Base-by-base conservation (phyloP, 2,113 vertebrate species). In the Chelonoidis abingdonii region DNA sequence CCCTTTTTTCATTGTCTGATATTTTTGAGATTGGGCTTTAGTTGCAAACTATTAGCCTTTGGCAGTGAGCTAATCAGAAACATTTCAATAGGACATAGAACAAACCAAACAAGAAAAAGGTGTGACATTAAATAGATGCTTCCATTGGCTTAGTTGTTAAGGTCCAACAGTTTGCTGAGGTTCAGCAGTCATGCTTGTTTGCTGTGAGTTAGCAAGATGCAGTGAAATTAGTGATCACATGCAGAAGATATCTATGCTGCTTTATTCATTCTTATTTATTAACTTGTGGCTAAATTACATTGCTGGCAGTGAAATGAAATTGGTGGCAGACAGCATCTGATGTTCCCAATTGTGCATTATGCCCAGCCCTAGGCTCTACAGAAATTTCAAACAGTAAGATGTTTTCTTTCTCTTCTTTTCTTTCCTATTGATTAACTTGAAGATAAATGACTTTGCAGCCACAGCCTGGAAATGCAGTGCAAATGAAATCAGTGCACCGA, bases 381-480 rank as follows among this genome's bases (percentile, higher is more conserved):
- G 52, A 92, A 38, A 21, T 49, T 89, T 93, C 12, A 3, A 44
- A 93, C 35, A 12, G 5, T 49, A 84, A 93, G 89, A 59, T 81
- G 80, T 86, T 87, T 88, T 85, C 57, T 25, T 85, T 96, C 29
- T 65, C 11, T 25, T 62, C 75, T 85, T 86, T 94, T 90, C 29
- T 87, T 89, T 95, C 19, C 4, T 93, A 76, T 84, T 89, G 92
- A 96, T 95, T 92, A 75, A 79, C 41, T 79, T 72, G 22, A 84
- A 88, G 84, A 94, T 52, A 93, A 94, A 96, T 86, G 87, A 57
- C 19, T 88, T 90, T 85, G 72, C 47, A 86, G 12, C 29, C 82
- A 57, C 49, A 78, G 3, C 52, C 72, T 96, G 21, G 72, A 56
- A 88, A 22, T 41, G 16, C 22, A 79, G 9, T 50, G 8, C 57